Evolutionary conservation across 2,113 vertebrate species (phyloP).

Genomic region (Bufo bufo): DNA sequence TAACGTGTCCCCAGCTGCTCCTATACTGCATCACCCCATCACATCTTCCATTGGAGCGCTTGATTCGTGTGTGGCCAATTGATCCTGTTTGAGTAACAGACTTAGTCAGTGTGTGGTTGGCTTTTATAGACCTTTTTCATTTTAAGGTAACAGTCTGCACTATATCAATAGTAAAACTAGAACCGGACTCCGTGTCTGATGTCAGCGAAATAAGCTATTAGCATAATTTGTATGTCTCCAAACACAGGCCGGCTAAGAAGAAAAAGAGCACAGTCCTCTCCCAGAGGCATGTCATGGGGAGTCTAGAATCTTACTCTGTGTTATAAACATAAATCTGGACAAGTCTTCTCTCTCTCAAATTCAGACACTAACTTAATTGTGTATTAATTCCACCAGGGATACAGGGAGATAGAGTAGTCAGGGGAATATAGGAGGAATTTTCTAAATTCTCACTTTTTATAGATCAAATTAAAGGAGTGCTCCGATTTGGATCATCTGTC

Average conservation of each 20-base stretch:
- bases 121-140: constrained; percentile 11
- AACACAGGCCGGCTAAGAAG: background rate
- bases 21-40: background rate
- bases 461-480: background rate
- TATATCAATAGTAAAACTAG: constrained; percentile 22
- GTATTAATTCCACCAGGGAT: background rate
- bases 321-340: constrained; percentile 13
- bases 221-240: constrained; percentile 34
- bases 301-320: background rate
- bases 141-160: constrained; percentile 9
- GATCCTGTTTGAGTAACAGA: background rate
- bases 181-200: background rate
- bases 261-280: constrained; percentile 23
- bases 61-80: background rate
- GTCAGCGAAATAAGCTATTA: constrained; percentile 5
- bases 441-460: background rate
- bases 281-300: background rate
- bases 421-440: background rate
- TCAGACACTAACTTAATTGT: background rate
- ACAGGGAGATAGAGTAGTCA: too few relatives aligned
- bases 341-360: background rate
- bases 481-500: background rate
- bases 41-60: background rate
- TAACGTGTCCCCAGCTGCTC: background rate
- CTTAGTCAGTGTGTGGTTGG: background rate